Base-by-base conservation (phyloP, 2,888 invertebrate species). In the Timema podura region DNA sequence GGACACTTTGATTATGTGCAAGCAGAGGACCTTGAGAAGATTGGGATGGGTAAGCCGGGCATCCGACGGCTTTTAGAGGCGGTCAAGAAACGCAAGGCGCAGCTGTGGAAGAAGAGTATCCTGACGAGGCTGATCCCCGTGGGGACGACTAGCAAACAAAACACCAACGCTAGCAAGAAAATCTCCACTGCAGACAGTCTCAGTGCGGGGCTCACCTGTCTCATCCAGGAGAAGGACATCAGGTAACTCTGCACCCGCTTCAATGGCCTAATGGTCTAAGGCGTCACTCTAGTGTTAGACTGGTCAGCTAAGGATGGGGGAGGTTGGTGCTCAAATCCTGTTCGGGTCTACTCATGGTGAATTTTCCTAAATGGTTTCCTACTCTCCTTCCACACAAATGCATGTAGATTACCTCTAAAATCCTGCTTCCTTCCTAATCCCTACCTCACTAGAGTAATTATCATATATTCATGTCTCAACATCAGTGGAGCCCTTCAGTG, bases 1-100 rank as follows among this genome's bases (percentile, higher is more conserved):
- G 91, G 95, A 68, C 99, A 99, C 83, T 99, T 99, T 81, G 96
- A 98, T 77, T 96, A 93, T 86, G 98, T 98, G n/a, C 93, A 93
- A 78, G 84, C 92, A 0, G 96, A 96, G 76, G 98, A 98, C 82
- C 85, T 98, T 78, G 96, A 96, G 79, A 92, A 93, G 78, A 92
- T 97, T 79, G 98, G 98, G 2, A 87, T 98, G 79, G 95, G 96
- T 66, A 94, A 93, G 80, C 98, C 98, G 68, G 98, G 96, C 5
- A 90, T 95, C 5, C 85, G 97, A 49, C 86, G 98, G 69, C 83
- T 98, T 13, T 83, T 98, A 79, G 97, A 97, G 82, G 91, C 95
- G 11, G 93, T 97, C 1, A 93, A 95, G 77, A 96, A 95, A 82
- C 89, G 90, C 79, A 90, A 93, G 76, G 85, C 91, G 0, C 89